Percentiles rank a stretch among this genome's conserved stretches.
Conservation (phyloP, 1,140 invertebrate genomes). For the Aphaenogaster ashmeadi region DNA sequence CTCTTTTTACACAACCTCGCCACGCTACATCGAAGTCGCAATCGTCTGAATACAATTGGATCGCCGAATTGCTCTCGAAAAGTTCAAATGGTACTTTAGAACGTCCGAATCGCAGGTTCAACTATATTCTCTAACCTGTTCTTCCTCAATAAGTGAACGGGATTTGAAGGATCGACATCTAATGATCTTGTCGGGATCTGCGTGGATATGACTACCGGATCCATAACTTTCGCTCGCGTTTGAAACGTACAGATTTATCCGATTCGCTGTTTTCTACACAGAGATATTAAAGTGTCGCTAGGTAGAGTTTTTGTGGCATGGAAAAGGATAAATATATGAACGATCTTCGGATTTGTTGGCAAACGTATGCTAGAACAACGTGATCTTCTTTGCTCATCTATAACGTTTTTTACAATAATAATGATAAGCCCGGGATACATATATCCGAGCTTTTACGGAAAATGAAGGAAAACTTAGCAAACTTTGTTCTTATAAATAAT, state of each 20-base stretch:
- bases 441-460: not conserved
- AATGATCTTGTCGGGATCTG: slow-evolving; percentile 55
- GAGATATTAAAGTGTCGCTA: slow-evolving; percentile 72
- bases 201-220: slow-evolving; percentile 64
- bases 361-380: slow-evolving; percentile 50
- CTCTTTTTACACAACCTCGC: too few species aligned
- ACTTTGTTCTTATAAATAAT: not conserved
- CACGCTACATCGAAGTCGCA: not conserved
- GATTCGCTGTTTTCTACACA: slow-evolving; percentile 70
- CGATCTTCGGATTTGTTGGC: slow-evolving; percentile 66
- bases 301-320: slow-evolving; percentile 57
- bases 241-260: slow-evolving; percentile 68
- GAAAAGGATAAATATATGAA: slow-evolving; percentile 66
- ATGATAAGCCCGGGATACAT: not conserved
- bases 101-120: not conserved
- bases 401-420: not conserved
- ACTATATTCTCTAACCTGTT: not conserved
- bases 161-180: slow-evolving; percentile 63
- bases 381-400: slow-evolving; percentile 9
- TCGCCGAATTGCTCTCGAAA: not conserved
- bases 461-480: not conserved
- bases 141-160: slow-evolving; percentile 17
- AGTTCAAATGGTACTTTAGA: not conserved
- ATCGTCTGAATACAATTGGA: not conserved
- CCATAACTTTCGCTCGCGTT: slow-evolving; percentile 72